Base-by-base conservation (phyloP, 2,888 invertebrate genomes). In the Proisotoma minuta region DNA sequence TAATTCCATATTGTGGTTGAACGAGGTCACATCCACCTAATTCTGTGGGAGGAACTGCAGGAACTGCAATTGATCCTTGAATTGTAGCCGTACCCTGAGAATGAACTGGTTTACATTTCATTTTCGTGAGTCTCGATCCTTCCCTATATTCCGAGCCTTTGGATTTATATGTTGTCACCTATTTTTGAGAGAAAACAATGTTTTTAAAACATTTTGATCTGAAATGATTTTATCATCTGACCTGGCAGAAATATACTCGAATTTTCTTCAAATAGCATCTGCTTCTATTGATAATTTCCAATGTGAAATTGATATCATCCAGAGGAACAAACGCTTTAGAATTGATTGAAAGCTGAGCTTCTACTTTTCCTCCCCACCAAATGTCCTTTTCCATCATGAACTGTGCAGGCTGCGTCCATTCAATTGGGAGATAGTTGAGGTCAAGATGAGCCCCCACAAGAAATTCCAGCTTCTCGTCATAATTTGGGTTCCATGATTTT, bases 111-210 rank as follows among this genome's bases (percentile, higher is more conserved):
- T 63, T 60, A 28, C 60, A 68, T 48, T 63, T 68, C 1, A 65
- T 43, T 43, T 65, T 68, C 8, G 34, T 47, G 20, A 63, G 62
- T 27, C 65, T 60, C 8, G 60, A 54, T 15, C 54, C 47, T 27
- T 68, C 65, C 26, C 57, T 63, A 18, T 43, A 47, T n/a, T 58
- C 52, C 3, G 65, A 60, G 8, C 62, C 28, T 43, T 65, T 61
- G 12, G 68, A 63, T 15, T 34, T 57, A 28, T 63, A 68, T 10
- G 63, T 68, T 0, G 65, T 65, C 28, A 68, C 63, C 68, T 68
- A 43, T 43, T 43, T 43, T 12, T 43, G 43, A 18, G 20, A 34
- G 18, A 26, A 24, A 57, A 54, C 24, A 22, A 23, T 40, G 10
- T 43, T 23, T 23, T 22, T 1, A 22, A 40, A 23, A 34, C 24